Conservation (phyloP, 2,888 invertebrate genomes). For the Acrobasis consociella region DNA sequence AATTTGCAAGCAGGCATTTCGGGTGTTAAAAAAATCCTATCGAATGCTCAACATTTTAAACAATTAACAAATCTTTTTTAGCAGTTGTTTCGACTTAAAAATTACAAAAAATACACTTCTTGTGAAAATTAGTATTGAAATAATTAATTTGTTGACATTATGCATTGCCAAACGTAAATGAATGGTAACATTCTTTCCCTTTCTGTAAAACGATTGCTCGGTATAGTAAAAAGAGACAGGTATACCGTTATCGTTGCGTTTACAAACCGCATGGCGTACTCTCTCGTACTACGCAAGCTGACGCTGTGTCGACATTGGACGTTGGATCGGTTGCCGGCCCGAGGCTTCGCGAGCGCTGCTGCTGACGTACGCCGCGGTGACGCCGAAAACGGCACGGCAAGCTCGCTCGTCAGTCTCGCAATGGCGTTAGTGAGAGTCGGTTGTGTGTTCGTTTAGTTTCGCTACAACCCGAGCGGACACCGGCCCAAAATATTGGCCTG, state of each 20-base stretch:
- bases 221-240: conserved; percentile 58
- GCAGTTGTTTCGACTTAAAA: background rate
- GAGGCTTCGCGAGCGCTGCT: conserved; percentile 65
- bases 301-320: conserved; percentile 82
- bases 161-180: conserved; percentile 78
- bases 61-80: background rate
- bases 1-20: background rate
- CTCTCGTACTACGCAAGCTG: conserved; percentile 81
- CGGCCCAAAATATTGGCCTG: conserved; percentile 84
- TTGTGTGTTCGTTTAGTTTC: conserved; percentile 77
- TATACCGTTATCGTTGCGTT: conserved; percentile 39
- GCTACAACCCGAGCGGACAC: conserved; percentile 81
- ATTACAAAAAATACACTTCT: conserved; percentile 31
- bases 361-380: conserved; percentile 29
- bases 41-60: background rate
- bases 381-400: conserved; percentile 22
- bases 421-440: conserved; percentile 77
- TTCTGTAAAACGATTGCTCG: conserved; percentile 36
- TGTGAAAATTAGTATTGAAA: conserved; percentile 62
- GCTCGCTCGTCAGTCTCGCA: conserved; percentile 70
- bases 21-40: background rate
- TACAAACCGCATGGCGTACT: conserved; percentile 67
- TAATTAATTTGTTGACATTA: conserved; percentile 58
- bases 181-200: conserved; percentile 67
- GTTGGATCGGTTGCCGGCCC: conserved; percentile 77